phyloP scores from a whole-genome alignment of 1,140 invertebrate genomes.

The Amphibalanus amphitrite region DNA sequence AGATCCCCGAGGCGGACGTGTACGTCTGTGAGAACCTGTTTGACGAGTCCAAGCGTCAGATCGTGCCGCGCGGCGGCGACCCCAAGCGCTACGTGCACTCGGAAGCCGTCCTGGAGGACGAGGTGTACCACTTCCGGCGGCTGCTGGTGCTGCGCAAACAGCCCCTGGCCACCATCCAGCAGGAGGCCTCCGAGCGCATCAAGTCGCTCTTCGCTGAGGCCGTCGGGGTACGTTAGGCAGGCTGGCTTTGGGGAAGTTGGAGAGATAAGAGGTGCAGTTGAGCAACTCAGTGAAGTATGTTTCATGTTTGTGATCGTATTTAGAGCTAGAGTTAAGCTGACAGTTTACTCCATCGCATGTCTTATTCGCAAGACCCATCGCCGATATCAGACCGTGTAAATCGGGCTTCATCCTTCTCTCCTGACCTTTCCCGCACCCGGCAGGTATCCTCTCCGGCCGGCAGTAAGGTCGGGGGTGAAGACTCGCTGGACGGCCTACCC shows the following conservation, averaged over 20 bases:
- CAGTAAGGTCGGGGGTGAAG: constrained; percentile 28
- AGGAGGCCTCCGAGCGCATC: not conserved
- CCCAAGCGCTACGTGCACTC: constrained; percentile 66
- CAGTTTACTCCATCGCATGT: too few relatives aligned
- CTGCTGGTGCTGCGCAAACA: constrained; percentile 14
- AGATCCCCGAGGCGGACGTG: constrained; percentile 79
- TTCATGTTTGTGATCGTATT: too few relatives aligned
- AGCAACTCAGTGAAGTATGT: too few relatives aligned
- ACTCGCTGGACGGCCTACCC: constrained; percentile 50
- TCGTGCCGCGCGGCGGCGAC: constrained; percentile 51
- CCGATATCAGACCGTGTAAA: too few relatives aligned
- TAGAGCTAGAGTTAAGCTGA: too few relatives aligned
- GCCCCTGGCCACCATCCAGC: not conserved
- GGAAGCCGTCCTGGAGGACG: constrained; percentile 69
- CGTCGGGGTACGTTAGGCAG: not conserved
- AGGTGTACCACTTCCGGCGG: constrained; percentile 74
- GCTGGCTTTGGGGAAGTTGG: too few relatives aligned
- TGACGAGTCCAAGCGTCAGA: constrained; percentile 65
- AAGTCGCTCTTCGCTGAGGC: not conserved
- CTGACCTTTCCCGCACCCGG: too few relatives aligned
- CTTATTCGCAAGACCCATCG: too few relatives aligned
- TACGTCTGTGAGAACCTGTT: constrained; percentile 88
- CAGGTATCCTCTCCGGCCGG: not conserved
- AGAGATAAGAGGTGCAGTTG: too few relatives aligned
- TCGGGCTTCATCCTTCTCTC: too few relatives aligned